phyloP scores from a whole-genome alignment of 2,888 invertebrate species.

The Pteria penguin region DNA sequence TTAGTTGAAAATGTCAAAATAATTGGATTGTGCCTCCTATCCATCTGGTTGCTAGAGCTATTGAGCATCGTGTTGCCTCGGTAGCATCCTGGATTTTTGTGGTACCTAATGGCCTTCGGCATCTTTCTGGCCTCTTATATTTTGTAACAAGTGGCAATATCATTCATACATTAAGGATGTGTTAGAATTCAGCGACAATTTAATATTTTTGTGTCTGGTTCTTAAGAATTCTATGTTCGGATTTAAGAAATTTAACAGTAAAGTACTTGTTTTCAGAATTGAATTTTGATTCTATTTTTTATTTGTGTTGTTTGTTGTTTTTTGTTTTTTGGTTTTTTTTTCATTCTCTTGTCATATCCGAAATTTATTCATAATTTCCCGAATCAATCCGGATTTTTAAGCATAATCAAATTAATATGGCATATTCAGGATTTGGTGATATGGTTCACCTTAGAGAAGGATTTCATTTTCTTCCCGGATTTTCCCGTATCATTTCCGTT shows the following conservation, averaged over 20 bases:
- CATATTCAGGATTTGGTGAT: neutral
- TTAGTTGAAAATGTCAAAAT: no score
- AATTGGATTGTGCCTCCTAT: no score
- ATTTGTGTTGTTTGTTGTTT: neutral
- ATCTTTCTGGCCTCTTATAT: neutral
- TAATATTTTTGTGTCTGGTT: neutral
- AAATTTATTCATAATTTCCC: neutral
- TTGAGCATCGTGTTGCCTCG: neutral
- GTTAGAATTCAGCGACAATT: neutral
- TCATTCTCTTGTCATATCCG: no score
- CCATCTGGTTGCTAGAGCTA: no score
- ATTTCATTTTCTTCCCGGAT: neutral
- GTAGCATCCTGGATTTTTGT: neutral
- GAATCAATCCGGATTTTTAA: neutral
- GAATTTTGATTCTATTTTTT: neutral
- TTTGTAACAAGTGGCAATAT: neutral
- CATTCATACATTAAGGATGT: neutral
- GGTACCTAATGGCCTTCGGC: neutral
- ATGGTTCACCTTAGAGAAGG: no score
- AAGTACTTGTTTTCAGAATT: neutral
- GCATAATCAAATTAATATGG: neutral
- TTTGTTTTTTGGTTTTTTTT: neutral
- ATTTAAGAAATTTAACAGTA: neutral
- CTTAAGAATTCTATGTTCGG: neutral
- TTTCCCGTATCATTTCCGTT: no score